Evolutionary conservation across 1,140 invertebrate genomes (phyloP).

Genomic region (Tribolium castaneum): DNA sequence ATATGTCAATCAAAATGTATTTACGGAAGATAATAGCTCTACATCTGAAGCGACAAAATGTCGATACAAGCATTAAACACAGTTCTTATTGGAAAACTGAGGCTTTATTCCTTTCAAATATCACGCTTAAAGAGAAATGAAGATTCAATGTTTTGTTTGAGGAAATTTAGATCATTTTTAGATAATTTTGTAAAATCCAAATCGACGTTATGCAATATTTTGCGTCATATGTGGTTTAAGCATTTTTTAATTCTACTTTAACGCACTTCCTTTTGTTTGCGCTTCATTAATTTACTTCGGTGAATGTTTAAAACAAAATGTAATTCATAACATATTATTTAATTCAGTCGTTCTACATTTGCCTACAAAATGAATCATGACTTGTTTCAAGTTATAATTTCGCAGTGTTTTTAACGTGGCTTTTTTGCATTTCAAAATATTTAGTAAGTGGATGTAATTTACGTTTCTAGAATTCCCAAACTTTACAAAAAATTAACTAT

Average conservation of each 20-base stretch:
- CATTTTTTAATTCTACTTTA: neutral
- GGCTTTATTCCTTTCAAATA: no score
- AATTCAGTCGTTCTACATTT: neutral
- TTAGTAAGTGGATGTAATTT: neutral
- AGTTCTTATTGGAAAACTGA: no score
- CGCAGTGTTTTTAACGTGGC: neutral
- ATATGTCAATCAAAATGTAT: no score
- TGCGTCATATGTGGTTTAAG: no score
- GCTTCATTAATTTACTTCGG: neutral
- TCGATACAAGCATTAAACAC: no score
- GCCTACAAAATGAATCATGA: neutral
- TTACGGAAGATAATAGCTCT: no score
- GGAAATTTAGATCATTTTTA: no score
- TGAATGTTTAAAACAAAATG: neutral
- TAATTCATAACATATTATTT: neutral
- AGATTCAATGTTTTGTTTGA: no score
- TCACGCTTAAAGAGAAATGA: no score
- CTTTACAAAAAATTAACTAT: neutral
- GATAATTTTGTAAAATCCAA: no score
- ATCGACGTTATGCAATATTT: no score
- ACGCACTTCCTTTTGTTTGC: neutral
- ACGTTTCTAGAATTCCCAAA: neutral
- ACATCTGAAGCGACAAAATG: no score
- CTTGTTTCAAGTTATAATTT: neutral
- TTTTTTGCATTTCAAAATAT: neutral